These are phyloP conservation scores for Rhaphigaster nebulosa DNA, from an alignment of 2,888 invertebrate species.

Conservation along the genomic window DNA sequence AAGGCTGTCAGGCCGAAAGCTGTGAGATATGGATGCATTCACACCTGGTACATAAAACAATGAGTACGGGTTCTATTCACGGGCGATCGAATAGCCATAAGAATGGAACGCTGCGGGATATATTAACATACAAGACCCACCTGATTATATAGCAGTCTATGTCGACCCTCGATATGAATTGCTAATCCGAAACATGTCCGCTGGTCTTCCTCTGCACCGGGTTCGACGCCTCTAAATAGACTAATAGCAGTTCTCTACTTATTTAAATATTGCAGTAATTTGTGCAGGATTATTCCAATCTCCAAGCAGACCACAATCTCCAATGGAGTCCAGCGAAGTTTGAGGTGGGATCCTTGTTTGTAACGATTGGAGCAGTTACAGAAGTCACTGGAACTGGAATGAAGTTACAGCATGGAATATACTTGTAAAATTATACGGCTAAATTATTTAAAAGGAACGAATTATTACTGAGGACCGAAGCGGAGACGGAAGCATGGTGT, in stretches of 20 bases:
- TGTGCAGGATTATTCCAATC: too few species aligned
- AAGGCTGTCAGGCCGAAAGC: not conserved
- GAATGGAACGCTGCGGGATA: not conserved
- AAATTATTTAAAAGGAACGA: too few species aligned
- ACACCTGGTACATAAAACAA: not conserved
- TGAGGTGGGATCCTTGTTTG: too few species aligned
- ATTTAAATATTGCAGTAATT: not conserved
- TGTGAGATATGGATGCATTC: not conserved
- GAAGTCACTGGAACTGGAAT: too few species aligned
- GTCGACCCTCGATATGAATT: not conserved
- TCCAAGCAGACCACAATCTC: too few species aligned
- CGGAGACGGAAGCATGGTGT: too few species aligned
- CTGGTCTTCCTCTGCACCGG: too few species aligned
- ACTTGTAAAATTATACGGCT: too few species aligned
- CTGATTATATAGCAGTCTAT: not conserved
- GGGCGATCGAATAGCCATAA: not conserved
- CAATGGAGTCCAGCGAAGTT: too few species aligned
- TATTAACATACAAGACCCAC: not conserved
- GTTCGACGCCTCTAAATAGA: not conserved
- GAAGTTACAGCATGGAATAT: too few species aligned
- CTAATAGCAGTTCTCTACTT: not conserved
- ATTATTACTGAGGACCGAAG: too few species aligned
- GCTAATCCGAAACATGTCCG: not conserved
- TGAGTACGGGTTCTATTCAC: not conserved
- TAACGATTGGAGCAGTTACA: too few species aligned